A percentile compares a stretch with the other conserved stretches of the same genome.
These are phyloP conservation scores for Rapana venosa DNA, from an alignment of 2,888 invertebrate species.

Conservation along the genomic window DNA sequence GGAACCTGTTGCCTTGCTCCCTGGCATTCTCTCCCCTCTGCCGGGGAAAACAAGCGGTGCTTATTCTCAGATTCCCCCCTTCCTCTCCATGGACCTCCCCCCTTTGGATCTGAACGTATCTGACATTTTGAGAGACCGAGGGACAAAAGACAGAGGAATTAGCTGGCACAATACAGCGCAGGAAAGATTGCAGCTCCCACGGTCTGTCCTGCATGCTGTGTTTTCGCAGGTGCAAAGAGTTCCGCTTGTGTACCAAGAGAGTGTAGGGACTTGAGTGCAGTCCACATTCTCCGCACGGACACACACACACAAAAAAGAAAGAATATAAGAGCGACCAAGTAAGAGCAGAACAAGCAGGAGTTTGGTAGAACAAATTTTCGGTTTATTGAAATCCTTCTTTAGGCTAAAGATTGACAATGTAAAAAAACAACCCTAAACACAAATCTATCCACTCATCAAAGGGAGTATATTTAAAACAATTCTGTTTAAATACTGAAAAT, in stretches of 20 bases:
- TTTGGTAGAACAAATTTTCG: too few species aligned
- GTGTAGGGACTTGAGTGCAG: background rate
- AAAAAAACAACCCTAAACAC: too few species aligned
- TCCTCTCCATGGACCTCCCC: background rate
- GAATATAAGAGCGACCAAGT: background rate
- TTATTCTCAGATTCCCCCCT: background rate
- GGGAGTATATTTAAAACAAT: too few species aligned
- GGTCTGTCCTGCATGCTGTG: constrained; percentile 9
- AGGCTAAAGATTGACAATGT: too few species aligned
- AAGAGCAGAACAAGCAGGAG: background rate
- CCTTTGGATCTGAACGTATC: background rate
- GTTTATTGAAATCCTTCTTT: too few species aligned
- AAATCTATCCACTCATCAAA: background rate
- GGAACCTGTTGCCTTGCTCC: background rate
- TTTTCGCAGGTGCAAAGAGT: constrained; percentile 29
- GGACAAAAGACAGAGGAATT: background rate
- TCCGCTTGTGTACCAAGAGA: background rate
- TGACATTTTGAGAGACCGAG: constrained; percentile 38
- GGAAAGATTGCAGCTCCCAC: constrained; percentile 24
- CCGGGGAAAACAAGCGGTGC: background rate
- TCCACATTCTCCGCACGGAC: background rate
- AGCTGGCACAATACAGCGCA: constrained; percentile 15
- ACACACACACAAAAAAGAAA: background rate
- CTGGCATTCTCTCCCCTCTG: background rate
- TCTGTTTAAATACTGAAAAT: too few species aligned